Evolutionary conservation across 1,140 invertebrate genomes (phyloP).

Genomic region (Drosophila hydei): DNA sequence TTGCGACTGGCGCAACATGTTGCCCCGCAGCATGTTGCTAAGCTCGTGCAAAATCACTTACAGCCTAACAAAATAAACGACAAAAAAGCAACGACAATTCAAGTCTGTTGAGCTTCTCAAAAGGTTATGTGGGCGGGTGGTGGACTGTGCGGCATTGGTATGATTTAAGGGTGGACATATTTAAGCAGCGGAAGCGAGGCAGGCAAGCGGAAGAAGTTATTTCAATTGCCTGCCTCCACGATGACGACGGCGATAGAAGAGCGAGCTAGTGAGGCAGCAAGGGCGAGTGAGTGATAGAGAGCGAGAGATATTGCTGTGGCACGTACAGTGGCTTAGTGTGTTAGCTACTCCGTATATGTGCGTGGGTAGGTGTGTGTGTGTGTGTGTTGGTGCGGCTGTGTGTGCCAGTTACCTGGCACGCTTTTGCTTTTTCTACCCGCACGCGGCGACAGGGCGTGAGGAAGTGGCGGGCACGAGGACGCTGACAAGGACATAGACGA

Average conservation of each 20-base stretch:
- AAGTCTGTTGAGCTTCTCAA: constrained; percentile 55
- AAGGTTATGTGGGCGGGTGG: constrained; percentile 39
- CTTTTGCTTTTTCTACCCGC: constrained; percentile 46
- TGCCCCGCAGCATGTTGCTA: constrained; percentile 63
- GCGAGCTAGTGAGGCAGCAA: not conserved
- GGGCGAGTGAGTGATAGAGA: constrained; percentile 2
- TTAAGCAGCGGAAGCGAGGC: constrained; percentile 77
- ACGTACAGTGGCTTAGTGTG: constrained; percentile 71
- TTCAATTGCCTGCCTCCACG: constrained; percentile 71
- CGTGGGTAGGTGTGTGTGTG: constrained; percentile 38
- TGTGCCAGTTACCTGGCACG: constrained; percentile 75
- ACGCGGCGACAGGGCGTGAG: constrained; percentile 4
- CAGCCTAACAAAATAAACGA: constrained; percentile 67
- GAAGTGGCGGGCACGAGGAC: constrained; percentile 1
- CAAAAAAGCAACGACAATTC: constrained; percentile 68
- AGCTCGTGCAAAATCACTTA: constrained; percentile 68
- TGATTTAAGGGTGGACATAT: constrained; percentile 69
- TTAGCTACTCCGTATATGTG: constrained; percentile 25
- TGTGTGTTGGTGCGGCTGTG: constrained; percentile 46
- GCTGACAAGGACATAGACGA: constrained; percentile 36
- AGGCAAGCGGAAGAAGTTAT: constrained; percentile 81
- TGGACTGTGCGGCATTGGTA: constrained; percentile 19
- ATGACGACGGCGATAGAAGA: constrained; percentile 9
- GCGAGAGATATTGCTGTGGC: constrained; percentile 6
- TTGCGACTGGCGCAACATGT: constrained; percentile 35